Conservation (phyloP, 2,797 vertebrate genomes). For the Pseudotriccus pelzelni region DNA sequence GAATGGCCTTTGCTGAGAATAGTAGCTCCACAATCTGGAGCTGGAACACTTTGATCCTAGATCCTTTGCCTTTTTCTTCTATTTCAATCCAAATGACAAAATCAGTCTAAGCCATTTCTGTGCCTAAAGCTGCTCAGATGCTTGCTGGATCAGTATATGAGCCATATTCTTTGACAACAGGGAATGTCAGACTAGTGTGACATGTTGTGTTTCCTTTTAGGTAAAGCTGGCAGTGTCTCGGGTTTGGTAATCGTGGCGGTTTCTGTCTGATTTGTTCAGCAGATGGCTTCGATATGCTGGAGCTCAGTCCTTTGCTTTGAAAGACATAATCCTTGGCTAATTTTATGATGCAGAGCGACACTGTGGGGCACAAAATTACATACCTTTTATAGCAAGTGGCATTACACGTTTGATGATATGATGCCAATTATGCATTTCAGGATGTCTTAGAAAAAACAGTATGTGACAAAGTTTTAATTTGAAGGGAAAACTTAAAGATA, state of each 20-base stretch:
- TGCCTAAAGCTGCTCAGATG: conserved; percentile 49
- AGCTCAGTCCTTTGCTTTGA: conserved; percentile 27
- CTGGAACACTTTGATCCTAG: conserved; percentile 49
- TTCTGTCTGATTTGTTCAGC: conserved; percentile 26
- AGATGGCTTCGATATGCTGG: conserved; percentile 39
- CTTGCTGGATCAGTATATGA: conserved; percentile 40
- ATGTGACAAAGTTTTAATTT: conserved; percentile 29
- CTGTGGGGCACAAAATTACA: conserved; percentile 7
- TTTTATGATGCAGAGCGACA: conserved; percentile 20
- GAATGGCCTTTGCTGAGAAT: conserved; percentile 24
- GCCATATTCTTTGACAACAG: conserved; percentile 36
- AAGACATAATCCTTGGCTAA: conserved; percentile 31
- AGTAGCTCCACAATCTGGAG: conserved; percentile 11
- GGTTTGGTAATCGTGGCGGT: conserved; percentile 38
- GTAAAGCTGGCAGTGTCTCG: conserved; percentile 14
- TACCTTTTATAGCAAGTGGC: conserved; percentile 23
- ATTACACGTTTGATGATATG: not conserved
- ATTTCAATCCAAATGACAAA: conserved; percentile 28
- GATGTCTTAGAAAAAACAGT: not conserved
- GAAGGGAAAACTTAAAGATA: conserved; percentile 22
- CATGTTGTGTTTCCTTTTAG: conserved; percentile 64
- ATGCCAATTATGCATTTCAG: conserved; percentile 29
- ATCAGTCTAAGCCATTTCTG: conserved; percentile 2
- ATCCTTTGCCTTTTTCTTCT: conserved; percentile 5
- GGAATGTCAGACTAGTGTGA: conserved; percentile 46